Evolutionary conservation across 2,113 vertebrate species (phyloP).

Genomic region (Elephas maximus): DNA sequence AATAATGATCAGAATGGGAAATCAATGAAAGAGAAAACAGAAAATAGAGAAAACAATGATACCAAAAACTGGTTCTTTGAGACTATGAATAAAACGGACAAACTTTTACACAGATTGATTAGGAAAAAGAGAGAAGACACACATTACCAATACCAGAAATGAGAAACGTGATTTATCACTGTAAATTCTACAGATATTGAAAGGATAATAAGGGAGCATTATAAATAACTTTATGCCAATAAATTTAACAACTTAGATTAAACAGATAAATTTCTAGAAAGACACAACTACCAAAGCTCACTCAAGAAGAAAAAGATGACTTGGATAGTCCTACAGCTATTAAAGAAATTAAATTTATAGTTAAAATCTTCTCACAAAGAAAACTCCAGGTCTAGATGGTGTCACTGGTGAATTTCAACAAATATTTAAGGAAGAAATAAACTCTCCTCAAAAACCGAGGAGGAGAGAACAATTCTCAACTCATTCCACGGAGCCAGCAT

Average conservation of each 20-base stretch:
- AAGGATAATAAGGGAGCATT: too few relatives aligned
- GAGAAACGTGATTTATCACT: too few relatives aligned
- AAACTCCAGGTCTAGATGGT: background rate
- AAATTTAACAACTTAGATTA: too few relatives aligned
- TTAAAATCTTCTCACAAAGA: slow-evolving; percentile 1
- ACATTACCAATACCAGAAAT: too few relatives aligned
- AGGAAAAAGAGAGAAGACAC: too few relatives aligned
- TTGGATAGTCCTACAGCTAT: too few relatives aligned
- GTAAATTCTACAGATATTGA: too few relatives aligned
- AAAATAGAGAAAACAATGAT: background rate
- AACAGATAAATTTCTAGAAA: slow-evolving; percentile 8
- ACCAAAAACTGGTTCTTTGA: background rate
- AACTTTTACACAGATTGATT: too few relatives aligned
- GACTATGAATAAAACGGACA: too few relatives aligned
- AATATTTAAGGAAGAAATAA: slow-evolving; percentile 1
- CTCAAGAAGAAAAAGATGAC: background rate
- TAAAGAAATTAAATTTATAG: background rate
- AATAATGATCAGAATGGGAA: background rate
- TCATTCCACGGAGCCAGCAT: background rate
- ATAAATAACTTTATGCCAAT: too few relatives aligned
- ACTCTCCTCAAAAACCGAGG: background rate
- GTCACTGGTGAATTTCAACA: background rate
- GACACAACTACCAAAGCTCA: background rate
- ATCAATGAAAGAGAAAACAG: background rate
- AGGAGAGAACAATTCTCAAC: background rate